phyloP scores from a whole-genome alignment of 2,888 invertebrate genomes.

The Romanomermis culicivorax region DNA sequence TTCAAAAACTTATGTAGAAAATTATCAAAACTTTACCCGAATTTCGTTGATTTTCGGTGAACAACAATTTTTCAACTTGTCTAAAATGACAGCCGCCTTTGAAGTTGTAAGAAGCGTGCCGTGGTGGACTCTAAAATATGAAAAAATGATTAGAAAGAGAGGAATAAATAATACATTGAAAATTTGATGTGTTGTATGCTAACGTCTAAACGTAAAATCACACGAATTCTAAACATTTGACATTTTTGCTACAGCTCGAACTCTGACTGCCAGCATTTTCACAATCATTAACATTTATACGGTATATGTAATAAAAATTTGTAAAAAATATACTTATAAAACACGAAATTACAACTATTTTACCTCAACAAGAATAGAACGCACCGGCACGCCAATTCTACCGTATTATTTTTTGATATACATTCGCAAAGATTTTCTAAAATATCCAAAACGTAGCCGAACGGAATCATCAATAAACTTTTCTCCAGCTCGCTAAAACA shows the following conservation, averaged over 20 bases:
- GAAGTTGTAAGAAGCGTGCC: background rate
- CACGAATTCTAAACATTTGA: no score
- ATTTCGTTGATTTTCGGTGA: background rate
- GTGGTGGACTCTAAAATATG: slow-evolving; percentile 6
- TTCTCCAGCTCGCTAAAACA: slow-evolving; percentile 72
- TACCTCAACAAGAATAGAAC: slow-evolving; percentile 42
- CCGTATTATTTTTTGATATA: slow-evolving; percentile 44
- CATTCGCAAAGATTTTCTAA: slow-evolving; percentile 48
- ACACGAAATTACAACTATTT: slow-evolving; percentile 9
- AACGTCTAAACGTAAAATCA: no score
- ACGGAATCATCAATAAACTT: slow-evolving; percentile 60
- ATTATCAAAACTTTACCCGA: background rate
- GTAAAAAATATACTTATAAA: no score
- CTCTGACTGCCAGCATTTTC: no score
- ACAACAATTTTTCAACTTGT: background rate
- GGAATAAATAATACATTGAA: no score
- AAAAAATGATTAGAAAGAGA: background rate
- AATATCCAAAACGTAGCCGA: slow-evolving; percentile 54
- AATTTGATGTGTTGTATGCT: no score
- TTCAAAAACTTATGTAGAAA: background rate
- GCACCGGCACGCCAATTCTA: slow-evolving; percentile 54
- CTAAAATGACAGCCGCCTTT: background rate
- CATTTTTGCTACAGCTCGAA: no score
- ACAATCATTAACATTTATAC: no score
- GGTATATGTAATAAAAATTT: no score